phyloP scores from a whole-genome alignment of 1,140 invertebrate genomes.

The Drosophila micromelanica region DNA sequence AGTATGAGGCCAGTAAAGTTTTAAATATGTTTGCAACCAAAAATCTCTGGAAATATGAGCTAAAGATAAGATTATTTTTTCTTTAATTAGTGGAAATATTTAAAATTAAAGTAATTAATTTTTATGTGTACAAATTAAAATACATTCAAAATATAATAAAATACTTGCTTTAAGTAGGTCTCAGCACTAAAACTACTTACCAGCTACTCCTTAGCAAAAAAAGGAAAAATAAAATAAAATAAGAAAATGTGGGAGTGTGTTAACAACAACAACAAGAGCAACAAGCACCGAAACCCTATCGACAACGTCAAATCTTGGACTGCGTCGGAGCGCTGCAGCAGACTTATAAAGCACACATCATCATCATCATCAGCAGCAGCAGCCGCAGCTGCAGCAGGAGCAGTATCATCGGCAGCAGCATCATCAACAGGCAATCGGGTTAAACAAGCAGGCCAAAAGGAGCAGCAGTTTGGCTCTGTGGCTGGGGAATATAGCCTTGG shows the following conservation, averaged over 20 bases:
- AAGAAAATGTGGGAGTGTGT: conserved; percentile 76
- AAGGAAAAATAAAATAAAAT: conserved; percentile 18
- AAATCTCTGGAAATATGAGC: neutral
- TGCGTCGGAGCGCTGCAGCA: conserved; percentile 56
- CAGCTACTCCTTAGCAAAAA: conserved; percentile 24
- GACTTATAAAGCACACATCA: conserved; percentile 80
- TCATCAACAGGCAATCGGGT: conserved; percentile 45
- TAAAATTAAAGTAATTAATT: no score
- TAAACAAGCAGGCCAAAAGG: conserved; percentile 45
- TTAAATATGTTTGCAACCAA: neutral
- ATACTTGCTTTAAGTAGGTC: conserved; percentile 7
- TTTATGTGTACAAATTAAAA: no score
- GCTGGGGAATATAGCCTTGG: conserved; percentile 57
- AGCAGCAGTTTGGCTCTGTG: conserved; percentile 34
- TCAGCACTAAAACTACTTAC: neutral
- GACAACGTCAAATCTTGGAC: conserved; percentile 68
- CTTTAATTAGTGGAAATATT: no score
- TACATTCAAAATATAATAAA: no score
- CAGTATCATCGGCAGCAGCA: conserved; percentile 26
- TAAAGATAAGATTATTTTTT: no score
- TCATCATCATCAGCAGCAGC: conserved; percentile 59
- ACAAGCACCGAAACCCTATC: conserved; percentile 59
- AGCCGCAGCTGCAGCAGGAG: conserved; percentile 40
- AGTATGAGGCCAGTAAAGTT: neutral
- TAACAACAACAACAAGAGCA: conserved; percentile 72